Conservation (phyloP, 1,140 invertebrate genomes). For the Scaptomyza pallida region DNA sequence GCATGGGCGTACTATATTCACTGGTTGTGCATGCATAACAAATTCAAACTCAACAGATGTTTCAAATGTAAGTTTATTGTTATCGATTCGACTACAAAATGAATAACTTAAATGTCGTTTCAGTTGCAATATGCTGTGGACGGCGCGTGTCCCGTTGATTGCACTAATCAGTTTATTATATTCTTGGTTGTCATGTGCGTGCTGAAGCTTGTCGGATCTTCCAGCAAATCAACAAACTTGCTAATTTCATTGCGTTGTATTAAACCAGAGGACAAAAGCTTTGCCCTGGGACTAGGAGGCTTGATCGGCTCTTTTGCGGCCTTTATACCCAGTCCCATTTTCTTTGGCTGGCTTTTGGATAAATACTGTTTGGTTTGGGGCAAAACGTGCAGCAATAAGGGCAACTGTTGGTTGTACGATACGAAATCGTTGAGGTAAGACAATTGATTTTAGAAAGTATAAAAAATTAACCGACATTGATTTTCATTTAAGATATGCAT, state of each 20-base stretch:
- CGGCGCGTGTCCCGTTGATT: conserved; percentile 88
- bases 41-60: neutral
- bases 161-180: conserved; percentile 86
- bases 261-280: conserved; percentile 88
- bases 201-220: conserved; percentile 88
- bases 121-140: conserved; percentile 62
- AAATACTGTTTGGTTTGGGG: conserved; percentile 89
- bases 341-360: conserved; percentile 90
- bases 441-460: too few relatives aligned
- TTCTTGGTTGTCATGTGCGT: conserved; percentile 88
- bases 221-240: conserved; percentile 88
- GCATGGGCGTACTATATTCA: conserved; percentile 74
- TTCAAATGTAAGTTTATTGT: conserved; percentile 10
- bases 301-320: conserved; percentile 88
- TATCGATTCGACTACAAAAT: too few relatives aligned
- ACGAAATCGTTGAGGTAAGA: conserved; percentile 86
- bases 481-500: conserved; percentile 81
- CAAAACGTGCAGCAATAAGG: conserved; percentile 88
- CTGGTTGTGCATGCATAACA: conserved; percentile 48
- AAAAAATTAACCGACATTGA: neutral
- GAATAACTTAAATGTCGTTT: neutral
- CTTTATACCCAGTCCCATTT: conserved; percentile 89
- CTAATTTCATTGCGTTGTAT: conserved; percentile 88
- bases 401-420: conserved; percentile 91
- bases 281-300: conserved; percentile 87